Evolutionary conservation across 2,888 invertebrate species (phyloP).

Genomic region (Notodonta dromedarius): DNA sequence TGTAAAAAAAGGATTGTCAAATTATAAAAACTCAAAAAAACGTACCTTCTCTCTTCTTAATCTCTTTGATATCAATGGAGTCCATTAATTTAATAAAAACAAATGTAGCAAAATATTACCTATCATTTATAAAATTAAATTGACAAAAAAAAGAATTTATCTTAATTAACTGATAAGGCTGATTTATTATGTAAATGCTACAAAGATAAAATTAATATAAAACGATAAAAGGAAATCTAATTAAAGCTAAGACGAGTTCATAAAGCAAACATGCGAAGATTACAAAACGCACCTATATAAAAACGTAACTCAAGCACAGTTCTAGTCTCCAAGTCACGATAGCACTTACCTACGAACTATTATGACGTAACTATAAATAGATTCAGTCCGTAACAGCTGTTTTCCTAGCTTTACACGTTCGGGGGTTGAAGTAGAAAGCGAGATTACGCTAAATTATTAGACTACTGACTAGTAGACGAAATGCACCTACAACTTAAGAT

Average conservation of each 20-base stretch:
- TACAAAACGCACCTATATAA: conserved; percentile 17
- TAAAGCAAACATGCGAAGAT: conserved; percentile 26
- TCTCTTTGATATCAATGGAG: not conserved
- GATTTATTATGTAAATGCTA: not conserved
- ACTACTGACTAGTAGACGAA: conserved; percentile 74
- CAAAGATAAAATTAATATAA: not conserved
- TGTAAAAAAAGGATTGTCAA: not conserved
- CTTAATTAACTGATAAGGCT: not conserved
- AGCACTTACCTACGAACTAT: conserved; percentile 19
- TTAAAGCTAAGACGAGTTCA: conserved; percentile 50
- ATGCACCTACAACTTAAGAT: conserved; percentile 58
- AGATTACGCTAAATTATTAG: conserved; percentile 53
- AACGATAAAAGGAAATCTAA: conserved; percentile 25
- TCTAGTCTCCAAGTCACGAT: conserved; percentile 18
- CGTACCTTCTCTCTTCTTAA: not conserved
- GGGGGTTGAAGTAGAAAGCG: conserved; percentile 24
- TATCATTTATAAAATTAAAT: not conserved
- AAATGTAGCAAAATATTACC: conserved; percentile 4
- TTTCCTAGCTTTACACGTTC: conserved; percentile 18
- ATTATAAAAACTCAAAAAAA: not conserved
- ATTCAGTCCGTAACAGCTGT: conserved; percentile 30
- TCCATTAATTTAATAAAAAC: not conserved
- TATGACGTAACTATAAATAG: conserved; percentile 17
- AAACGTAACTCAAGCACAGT: not conserved
- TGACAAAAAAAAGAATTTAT: not conserved